Base-by-base conservation (phyloP, 2,797 vertebrate genomes). In the Premnoplex brunnescens region DNA sequence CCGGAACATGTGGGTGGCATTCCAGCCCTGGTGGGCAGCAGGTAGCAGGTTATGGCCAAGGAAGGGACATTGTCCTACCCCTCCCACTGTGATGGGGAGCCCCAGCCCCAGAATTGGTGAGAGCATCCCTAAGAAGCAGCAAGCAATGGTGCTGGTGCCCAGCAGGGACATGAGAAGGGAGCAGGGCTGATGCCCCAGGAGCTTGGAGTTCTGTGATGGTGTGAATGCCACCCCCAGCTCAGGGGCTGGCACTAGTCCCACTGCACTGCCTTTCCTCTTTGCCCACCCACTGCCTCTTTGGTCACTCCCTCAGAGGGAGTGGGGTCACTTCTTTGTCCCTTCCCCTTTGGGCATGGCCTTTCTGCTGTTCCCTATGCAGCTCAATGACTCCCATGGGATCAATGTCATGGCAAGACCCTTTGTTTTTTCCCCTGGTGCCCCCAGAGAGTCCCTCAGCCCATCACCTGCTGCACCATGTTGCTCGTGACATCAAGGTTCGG, bases 401-500 rank as follows among this genome's bases (percentile, higher is more conserved):
- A 60, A 15, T 19, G 22, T 36, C 44, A 56, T 3, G 21, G 30
- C 19, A 85, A 17, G 11, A 20, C 2, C 34, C 46, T 48, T 24
- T 1, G 3, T 80, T 83, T 80, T 71, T n/a, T 49, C 32, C 44
- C 23, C 30, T 11, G 22, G 17, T 81, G 15, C 48, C 41, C 76
- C 18, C 43, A 46, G 0, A 7, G 34, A 22, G 34, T 30, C 52
- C 67, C 48, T 87, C 59, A 76, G 84, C 28, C 22, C 66, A 68
- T 95, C 96, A 99, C 99, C 98, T 99, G 92, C 54, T 96, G 80
- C 54, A 88, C 93, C 99, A 99, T 99, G 60, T 97, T 91, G 2
- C 95, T 80, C 1, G 99, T 99, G 91, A 99, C 99, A 52, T 99
- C 99, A 0, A 99, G 85, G 86, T 98, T 99, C 85, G 99, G 98